Base-by-base conservation (phyloP, 2,888 invertebrate genomes). In the Rhagophthalmus giganteus region DNA sequence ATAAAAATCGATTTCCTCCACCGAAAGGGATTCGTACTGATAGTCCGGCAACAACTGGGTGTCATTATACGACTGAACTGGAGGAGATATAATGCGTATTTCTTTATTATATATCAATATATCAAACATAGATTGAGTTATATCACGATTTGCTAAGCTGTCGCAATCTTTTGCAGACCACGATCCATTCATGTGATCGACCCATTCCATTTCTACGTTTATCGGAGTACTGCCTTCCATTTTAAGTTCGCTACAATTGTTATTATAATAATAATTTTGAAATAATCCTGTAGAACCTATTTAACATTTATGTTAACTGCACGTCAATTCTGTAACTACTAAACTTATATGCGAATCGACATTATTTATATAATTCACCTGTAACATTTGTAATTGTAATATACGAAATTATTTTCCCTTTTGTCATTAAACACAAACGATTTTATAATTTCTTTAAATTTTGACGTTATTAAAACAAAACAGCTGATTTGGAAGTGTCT, bases 81-180 rank as follows among this genome's bases (percentile, higher is more conserved):
- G 63, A 2, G 68, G 65, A 24, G 73, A 69, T 34, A 72, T 65
- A n/a, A 72, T 40, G 54, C 71, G 61, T n/a, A 75, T 62, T 65
- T 78, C 81, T 64, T 79, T 81, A 63, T 79, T 80, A 25, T 76
- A 73, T 15, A 81, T 55, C 5, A 84, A 72, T 42, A 76, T 71
- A 49, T 81, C 79, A 64, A 79, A 83, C 55, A 82, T 73, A 1
- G 74, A 70, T 33, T 77, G 74, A 2, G 79, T 75, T 12, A 76
- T 75, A 65, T 80, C 79, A 46, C 80, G 71, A 33, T 76, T 76
- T 7, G 79, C 78, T 49, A 83, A 74, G 49, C 69, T 74, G 66
- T 80, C 81, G 60, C 78, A 77, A 57, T 79, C 79, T 66, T 81
- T 81, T 41, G 73, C 66, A n/a, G 80, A 75, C 84, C 84, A 84